These are phyloP conservation scores for Phyllostomus hastatus DNA, from an alignment of 2,113 vertebrate genomes.

Conservation along the genomic window DNA sequence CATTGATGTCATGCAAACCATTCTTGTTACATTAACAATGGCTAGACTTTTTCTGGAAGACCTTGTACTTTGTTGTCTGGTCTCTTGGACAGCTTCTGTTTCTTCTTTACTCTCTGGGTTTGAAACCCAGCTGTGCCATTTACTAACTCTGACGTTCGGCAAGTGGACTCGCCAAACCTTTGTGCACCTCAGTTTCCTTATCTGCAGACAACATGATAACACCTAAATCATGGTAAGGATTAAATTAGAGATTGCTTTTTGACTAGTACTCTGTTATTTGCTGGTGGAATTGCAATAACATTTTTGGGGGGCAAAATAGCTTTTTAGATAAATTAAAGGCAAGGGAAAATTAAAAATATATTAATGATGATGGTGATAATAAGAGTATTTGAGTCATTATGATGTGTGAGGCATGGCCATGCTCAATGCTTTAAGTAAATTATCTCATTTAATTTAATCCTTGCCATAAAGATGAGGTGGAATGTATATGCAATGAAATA, in stretches of 20 bases:
- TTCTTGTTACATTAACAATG: too few species aligned
- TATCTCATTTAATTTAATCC: not conserved
- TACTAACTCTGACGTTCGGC: not conserved
- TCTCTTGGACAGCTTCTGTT: not conserved
- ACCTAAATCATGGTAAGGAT: not conserved
- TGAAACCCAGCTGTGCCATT: not conserved
- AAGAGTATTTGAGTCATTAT: not conserved
- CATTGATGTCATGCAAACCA: too few species aligned
- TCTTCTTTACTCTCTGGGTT: not conserved
- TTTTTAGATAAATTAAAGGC: conserved; percentile 2
- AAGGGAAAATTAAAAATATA: not conserved
- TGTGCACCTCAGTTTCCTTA: not conserved
- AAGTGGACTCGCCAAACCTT: not conserved
- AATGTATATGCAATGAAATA: not conserved
- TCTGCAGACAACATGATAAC: not conserved
- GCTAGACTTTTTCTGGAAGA: too few species aligned
- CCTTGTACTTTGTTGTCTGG: not conserved
- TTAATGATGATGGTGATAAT: not conserved
- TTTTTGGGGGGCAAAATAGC: not conserved
- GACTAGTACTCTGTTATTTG: not conserved
- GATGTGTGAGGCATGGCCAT: not conserved
- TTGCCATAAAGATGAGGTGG: not conserved
- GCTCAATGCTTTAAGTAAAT: not conserved
- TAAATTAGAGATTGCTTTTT: not conserved
- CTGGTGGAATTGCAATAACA: not conserved